Conservation (phyloP, 2,888 invertebrate genomes). For the Rhagonycha fulva region DNA sequence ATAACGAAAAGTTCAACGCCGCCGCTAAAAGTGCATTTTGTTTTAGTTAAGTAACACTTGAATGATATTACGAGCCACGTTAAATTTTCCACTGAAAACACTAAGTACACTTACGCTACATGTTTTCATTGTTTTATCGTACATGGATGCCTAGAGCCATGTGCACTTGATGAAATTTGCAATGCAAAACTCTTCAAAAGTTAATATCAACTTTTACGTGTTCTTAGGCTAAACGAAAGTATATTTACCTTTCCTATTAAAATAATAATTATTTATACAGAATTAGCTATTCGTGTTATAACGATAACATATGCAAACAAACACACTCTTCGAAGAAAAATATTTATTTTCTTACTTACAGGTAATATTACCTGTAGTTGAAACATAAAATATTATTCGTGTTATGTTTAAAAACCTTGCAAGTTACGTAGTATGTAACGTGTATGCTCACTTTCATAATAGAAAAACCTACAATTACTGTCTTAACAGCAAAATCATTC, state of each 20-base stretch:
- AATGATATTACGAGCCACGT: background rate
- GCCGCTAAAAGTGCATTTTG: constrained; percentile 4
- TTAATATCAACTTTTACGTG: background rate
- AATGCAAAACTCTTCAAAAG: constrained; percentile 1
- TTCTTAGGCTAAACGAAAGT: background rate
- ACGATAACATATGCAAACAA: too few species aligned
- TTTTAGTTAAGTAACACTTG: background rate
- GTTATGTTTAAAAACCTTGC: too few species aligned
- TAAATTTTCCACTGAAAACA: background rate
- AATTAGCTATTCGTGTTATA: background rate
- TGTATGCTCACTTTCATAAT: too few species aligned
- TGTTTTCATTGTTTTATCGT: background rate
- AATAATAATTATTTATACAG: background rate
- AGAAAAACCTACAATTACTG: too few species aligned
- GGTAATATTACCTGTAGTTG: too few species aligned
- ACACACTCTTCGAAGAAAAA: too few species aligned
- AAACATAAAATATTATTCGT: too few species aligned
- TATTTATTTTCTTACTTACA: too few species aligned
- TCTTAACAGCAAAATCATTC: too few species aligned
- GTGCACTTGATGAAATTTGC: constrained; percentile 3
- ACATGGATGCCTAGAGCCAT: background rate
- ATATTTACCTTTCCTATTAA: background rate
- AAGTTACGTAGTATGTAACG: too few species aligned
- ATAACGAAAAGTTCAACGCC: background rate
- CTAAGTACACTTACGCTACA: background rate